Conservation (phyloP, 2,113 vertebrate species). For the Axis porcinus region DNA sequence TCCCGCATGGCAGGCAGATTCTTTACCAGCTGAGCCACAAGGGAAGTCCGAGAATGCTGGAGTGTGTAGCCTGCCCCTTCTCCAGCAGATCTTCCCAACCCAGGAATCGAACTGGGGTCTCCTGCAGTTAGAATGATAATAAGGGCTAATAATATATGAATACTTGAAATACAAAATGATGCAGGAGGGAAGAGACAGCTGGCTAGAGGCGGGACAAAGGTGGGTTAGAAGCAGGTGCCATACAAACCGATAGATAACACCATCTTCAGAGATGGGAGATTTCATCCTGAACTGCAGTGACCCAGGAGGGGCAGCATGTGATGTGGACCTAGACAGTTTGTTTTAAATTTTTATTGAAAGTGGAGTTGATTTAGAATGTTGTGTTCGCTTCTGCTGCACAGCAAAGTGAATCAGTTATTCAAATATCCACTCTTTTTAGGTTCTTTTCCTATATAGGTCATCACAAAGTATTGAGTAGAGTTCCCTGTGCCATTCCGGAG, state of each 20-base stretch:
- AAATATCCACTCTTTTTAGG: fast-evolving
- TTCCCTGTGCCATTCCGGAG: too few relatives aligned
- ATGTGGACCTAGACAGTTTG: too few relatives aligned
- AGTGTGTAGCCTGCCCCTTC: too few relatives aligned
- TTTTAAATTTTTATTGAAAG: neutral
- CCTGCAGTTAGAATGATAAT: neutral
- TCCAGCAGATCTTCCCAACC: too few relatives aligned
- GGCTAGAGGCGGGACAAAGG: neutral
- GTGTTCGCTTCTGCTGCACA: neutral
- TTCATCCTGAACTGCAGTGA: fast-evolving
- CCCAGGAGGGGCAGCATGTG: fast-evolving
- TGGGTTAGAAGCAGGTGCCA: neutral
- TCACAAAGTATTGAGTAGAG: neutral
- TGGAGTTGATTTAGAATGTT: neutral
- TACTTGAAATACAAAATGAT: neutral
- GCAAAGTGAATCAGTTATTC: neutral
- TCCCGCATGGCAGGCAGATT: too few relatives aligned
- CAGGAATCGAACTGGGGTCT: too few relatives aligned
- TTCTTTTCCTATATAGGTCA: neutral
- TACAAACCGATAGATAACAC: fast-evolving
- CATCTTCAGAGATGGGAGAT: neutral
- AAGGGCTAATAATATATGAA: neutral
- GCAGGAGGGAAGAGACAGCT: neutral
- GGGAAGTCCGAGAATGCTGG: too few relatives aligned
- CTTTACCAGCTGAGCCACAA: too few relatives aligned